A percentile compares a stretch with the other conserved stretches of the same genome.
These are phyloP conservation scores for Neodiprion lecontei DNA, from an alignment of 1,140 invertebrate genomes.

Conservation along the genomic window DNA sequence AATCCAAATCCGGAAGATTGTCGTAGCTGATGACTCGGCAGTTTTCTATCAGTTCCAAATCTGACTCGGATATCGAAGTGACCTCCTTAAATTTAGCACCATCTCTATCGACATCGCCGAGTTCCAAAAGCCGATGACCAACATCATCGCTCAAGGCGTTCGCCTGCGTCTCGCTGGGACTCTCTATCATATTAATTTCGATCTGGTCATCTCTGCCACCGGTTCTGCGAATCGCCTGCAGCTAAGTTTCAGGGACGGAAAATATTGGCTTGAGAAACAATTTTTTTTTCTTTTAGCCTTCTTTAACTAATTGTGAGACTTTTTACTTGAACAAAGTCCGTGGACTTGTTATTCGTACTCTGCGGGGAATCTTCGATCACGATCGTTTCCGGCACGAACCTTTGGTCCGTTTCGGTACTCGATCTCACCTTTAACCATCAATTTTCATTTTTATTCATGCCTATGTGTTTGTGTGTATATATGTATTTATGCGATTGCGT, in stretches of 20 bases:
- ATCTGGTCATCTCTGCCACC: neutral
- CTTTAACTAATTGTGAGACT: neutral
- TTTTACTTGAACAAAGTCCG: conserved; percentile 5
- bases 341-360: neutral
- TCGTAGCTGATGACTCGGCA: neutral
- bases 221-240: neutral
- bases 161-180: neutral
- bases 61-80: neutral
- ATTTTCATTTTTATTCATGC: neutral
- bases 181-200: neutral
- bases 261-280: neutral
- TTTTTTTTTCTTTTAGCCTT: neutral
- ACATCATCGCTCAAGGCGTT: neutral
- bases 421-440: neutral
- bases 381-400: conserved; percentile 1
- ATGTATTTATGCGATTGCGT: no score
- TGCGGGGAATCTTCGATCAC: neutral
- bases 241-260: neutral
- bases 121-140: neutral
- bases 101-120: neutral
- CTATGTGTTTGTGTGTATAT: no score
- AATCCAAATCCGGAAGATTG: conserved; percentile 1
- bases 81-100: neutral
- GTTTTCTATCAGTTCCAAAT: neutral
- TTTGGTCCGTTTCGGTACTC: neutral